Conservation (phyloP, 2,888 invertebrate species). For the Ochropleura leucogaster region DNA sequence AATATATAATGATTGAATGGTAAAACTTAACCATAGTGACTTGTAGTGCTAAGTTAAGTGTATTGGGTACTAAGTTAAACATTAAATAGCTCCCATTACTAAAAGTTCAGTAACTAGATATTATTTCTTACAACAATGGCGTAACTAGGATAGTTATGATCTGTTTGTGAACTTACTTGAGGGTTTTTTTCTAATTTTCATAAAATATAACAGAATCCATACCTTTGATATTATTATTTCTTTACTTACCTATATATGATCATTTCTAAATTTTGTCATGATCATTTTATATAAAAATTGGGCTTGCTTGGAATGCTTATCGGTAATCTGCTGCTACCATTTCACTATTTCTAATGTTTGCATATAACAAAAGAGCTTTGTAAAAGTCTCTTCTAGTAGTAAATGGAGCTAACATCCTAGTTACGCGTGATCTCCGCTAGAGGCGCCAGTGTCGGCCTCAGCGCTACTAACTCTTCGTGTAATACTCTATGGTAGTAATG, state of each 20-base stretch:
- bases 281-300: no score
- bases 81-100: neutral
- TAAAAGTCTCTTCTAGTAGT: neutral
- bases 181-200: neutral
- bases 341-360: neutral
- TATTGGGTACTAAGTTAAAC: neutral
- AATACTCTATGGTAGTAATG: neutral
- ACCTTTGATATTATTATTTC: neutral
- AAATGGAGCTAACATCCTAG: neutral
- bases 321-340: neutral
- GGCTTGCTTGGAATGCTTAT: conserved; percentile 6
- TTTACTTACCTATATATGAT: no score
- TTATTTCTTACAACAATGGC: neutral
- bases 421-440: conserved; percentile 14
- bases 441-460: conserved; percentile 9
- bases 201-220: neutral
- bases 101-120: neutral
- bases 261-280: no score
- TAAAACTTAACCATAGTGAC: neutral
- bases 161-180: neutral
- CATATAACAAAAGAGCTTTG: neutral
- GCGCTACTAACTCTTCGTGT: conserved; percentile 1
- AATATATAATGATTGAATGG: neutral
- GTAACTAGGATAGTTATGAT: conserved; percentile 10
- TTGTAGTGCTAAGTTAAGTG: neutral